phyloP scores from a whole-genome alignment of 2,113 vertebrate genomes.

The Motacilla tschutschensis region DNA sequence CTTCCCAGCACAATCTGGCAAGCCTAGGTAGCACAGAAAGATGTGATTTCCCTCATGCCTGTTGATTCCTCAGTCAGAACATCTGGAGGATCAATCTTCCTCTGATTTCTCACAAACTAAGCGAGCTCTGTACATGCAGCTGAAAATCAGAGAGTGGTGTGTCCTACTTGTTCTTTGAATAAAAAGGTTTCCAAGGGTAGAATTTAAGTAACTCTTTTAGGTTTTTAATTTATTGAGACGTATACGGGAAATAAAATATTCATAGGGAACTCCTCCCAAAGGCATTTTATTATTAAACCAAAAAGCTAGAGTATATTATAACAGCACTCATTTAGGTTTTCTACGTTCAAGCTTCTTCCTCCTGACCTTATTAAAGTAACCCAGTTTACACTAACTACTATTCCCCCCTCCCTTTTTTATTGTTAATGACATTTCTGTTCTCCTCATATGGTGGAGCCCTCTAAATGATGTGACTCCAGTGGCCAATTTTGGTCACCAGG shows the following conservation, averaged over 20 bases:
- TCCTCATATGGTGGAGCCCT: neutral
- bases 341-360: conserved; percentile 2
- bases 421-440: conserved; percentile 47
- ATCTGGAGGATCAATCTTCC: neutral
- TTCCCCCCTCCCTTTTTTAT: conserved; percentile 42
- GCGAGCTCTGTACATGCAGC: neutral
- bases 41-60: neutral
- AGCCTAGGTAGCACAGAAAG: neutral
- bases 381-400: conserved; percentile 47
- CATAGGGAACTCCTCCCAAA: conserved; percentile 38
- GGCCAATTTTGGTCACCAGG: conserved; percentile 41
- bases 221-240: conserved; percentile 45
- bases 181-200: conserved; percentile 21
- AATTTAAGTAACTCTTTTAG: conserved; percentile 38
- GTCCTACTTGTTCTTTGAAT: conserved; percentile 14
- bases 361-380: conserved; percentile 61
- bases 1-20: neutral
- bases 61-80: neutral
- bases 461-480: conserved; percentile 54
- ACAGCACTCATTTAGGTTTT: conserved; percentile 30
- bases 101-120: neutral
- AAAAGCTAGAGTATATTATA: conserved; percentile 30
- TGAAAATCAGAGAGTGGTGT: neutral
- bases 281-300: conserved; percentile 55
- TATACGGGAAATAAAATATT: conserved; percentile 57